Evolutionary conservation across 2,113 vertebrate genomes (phyloP).

Genomic region (Thryonomys swinderianus): DNA sequence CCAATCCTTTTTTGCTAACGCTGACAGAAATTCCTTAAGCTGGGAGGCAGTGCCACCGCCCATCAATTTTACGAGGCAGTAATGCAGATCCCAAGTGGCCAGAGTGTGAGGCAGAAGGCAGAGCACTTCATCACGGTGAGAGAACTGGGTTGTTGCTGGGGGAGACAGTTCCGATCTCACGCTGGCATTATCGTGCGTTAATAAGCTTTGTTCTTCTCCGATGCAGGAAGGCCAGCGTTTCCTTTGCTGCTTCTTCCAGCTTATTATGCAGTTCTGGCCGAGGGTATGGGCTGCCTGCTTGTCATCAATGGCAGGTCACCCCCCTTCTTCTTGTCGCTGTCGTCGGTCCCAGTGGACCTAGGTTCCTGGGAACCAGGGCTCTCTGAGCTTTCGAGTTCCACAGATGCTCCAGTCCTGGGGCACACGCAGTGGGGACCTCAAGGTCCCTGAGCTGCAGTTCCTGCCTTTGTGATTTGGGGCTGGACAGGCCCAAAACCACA

Average conservation of each 20-base stretch:
- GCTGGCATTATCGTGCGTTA: constrained; percentile 47
- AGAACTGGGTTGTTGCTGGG: constrained; percentile 74
- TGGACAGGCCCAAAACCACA: constrained; percentile 15
- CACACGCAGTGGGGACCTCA: neutral
- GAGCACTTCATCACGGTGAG: constrained; percentile 76
- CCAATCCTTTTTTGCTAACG: constrained; percentile 67
- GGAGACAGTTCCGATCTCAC: constrained; percentile 28
- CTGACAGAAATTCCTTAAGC: constrained; percentile 70
- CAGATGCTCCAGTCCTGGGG: neutral
- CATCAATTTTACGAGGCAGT: constrained; percentile 74
- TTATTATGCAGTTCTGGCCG: constrained; percentile 63
- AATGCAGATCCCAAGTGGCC: constrained; percentile 68
- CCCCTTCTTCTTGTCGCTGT: neutral
- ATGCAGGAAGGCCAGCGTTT: constrained; percentile 21
- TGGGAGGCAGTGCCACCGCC: constrained; percentile 13
- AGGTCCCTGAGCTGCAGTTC: neutral
- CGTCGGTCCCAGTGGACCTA: constrained; percentile 46
- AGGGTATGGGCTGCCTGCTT: constrained; percentile 26
- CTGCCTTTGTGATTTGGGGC: neutral
- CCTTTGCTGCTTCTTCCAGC: constrained; percentile 36
- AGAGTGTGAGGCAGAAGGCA: constrained; percentile 62
- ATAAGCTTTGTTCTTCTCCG: constrained; percentile 79
- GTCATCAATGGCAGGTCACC: constrained; percentile 39
- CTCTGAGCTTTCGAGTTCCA: neutral
- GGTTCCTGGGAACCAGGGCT: constrained; percentile 1